Conservation (phyloP, 2,113 vertebrate genomes). For the Piprites chloris region DNA sequence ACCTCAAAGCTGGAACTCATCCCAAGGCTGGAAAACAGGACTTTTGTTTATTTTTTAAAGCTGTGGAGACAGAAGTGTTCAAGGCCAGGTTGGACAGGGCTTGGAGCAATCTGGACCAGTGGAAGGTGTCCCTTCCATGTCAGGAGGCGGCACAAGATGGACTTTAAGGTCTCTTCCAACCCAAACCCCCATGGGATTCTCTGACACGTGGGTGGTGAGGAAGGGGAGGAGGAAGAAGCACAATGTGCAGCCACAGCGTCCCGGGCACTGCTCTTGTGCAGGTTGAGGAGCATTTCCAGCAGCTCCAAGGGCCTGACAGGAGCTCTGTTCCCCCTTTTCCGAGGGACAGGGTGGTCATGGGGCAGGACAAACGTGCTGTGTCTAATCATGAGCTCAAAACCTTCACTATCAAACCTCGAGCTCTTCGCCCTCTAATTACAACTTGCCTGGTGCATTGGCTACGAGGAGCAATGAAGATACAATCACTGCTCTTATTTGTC, state of each 20-base stretch:
- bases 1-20: neutral
- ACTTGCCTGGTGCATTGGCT: conserved; percentile 55
- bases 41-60: neutral
- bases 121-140: neutral
- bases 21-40: neutral
- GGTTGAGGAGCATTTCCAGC: rapidly evolving
- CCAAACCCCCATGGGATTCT: neutral
- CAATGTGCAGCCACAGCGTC: rapidly evolving
- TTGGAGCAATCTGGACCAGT: neutral
- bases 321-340: neutral
- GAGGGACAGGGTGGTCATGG: conserved; percentile 21
- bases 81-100: neutral
- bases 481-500: conserved; percentile 73
- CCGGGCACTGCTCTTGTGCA: rapidly evolving
- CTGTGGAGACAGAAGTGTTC: neutral
- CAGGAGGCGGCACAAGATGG: neutral
- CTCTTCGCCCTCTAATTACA: conserved; percentile 67
- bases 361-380: conserved; percentile 47
- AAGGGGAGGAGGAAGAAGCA: neutral
- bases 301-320: neutral
- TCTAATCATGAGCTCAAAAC: conserved; percentile 36
- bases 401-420: conserved; percentile 45
- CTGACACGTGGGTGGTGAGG: rapidly evolving
- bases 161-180: neutral
- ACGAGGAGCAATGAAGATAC: conserved; percentile 70